phyloP scores from a whole-genome alignment of 2,888 invertebrate genomes.

The Eupithecia inturbata region DNA sequence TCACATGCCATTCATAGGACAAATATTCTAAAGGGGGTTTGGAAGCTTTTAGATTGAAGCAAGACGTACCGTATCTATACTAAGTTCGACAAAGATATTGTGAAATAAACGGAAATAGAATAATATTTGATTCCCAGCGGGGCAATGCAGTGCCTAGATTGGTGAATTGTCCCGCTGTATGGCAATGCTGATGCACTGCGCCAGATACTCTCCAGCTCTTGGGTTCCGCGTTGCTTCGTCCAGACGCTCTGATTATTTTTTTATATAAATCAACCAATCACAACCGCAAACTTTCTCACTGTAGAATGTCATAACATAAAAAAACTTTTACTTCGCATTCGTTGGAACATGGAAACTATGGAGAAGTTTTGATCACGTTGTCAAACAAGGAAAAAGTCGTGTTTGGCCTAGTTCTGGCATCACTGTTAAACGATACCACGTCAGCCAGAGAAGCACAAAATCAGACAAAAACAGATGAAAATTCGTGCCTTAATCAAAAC shows the following conservation, averaged over 20 bases:
- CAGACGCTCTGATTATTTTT: no score
- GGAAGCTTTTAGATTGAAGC: conserved; percentile 2
- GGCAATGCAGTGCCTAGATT: no score
- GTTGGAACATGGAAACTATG: background rate
- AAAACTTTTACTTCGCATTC: background rate
- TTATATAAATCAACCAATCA: no score
- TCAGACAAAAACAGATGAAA: no score
- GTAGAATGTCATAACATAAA: background rate
- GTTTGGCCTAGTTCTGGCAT: background rate
- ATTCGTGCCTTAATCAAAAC: no score
- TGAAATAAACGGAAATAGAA: background rate
- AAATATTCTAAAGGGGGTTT: background rate
- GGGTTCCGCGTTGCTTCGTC: no score
- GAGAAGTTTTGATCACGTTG: background rate
- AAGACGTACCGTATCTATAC: background rate
- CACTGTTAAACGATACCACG: background rate
- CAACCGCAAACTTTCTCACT: background rate
- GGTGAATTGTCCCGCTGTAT: no score
- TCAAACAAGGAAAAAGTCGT: background rate
- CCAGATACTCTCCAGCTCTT: no score
- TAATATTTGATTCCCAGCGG: background rate
- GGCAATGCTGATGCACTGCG: no score
- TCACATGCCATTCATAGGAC: background rate
- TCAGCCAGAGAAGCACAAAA: background rate
- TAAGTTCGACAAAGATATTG: no score